These are phyloP conservation scores for Lethenteron reissneri DNA, from an alignment of 2,113 vertebrate species.

Conservation along the genomic window DNA sequence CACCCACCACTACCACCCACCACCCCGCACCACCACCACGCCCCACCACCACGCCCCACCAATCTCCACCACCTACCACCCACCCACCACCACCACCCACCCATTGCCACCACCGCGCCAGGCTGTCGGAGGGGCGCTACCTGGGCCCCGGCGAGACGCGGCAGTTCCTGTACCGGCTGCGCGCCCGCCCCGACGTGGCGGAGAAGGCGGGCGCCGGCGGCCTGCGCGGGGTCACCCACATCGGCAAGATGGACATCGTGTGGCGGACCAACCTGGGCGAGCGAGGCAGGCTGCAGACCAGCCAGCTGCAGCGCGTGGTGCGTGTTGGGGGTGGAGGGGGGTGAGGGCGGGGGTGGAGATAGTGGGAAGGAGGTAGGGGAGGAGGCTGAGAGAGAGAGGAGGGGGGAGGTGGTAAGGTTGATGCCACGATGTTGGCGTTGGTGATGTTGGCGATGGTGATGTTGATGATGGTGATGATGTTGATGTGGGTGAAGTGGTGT, in stretches of 20 bases:
- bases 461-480: not conserved
- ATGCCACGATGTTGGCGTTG: not conserved
- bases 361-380: not conserved
- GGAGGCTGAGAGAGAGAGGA: too few relatives aligned
- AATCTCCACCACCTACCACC: too few relatives aligned
- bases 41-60: too few relatives aligned
- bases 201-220: conserved; percentile 64
- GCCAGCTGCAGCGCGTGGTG: conserved; percentile 94
- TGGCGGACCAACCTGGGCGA: conserved; percentile 98
- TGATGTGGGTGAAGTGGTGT: too few relatives aligned
- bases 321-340: conserved; percentile 9
- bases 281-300: conserved; percentile 77
- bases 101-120: too few relatives aligned
- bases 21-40: too few relatives aligned
- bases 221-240: conserved; percentile 89
- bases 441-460: not conserved
- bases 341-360: not conserved
- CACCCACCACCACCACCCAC: too few relatives aligned
- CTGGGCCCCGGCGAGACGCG: conserved; percentile 91
- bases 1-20: too few relatives aligned
- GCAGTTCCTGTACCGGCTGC: conserved; percentile 86
- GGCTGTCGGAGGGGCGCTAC: conserved; percentile 39
- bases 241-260: conserved; percentile 93
- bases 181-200: conserved; percentile 82
- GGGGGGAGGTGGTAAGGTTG: not conserved